Base-by-base conservation (phyloP, 1,140 invertebrate genomes). In the Grapholita molesta region DNA sequence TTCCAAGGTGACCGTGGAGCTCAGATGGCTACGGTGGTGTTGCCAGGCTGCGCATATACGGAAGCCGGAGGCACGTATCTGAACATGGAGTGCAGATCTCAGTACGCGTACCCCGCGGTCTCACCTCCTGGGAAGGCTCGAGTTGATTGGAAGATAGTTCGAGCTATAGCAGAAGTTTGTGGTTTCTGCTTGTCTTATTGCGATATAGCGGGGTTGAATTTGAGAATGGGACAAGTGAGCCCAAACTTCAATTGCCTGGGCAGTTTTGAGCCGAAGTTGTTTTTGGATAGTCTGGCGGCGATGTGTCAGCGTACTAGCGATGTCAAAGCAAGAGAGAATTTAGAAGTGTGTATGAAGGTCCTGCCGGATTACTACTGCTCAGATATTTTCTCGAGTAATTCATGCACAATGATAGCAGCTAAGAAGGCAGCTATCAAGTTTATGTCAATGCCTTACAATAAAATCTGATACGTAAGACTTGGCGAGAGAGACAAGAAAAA, bases 11-110 rank as follows among this genome's bases (percentile, higher is more conserved):
- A 97, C 82, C 84, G 80, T 35, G 95, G 96, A 61, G 94, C 96
- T 12, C 91, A 94, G 74, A 92, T 94, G 67, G 95, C 96, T n/a
- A 94, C 96, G 84, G 89, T 95, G 15, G 90, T 97, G 72, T 85
- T 97, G n/a, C 96, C 96, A 28, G 96, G 95, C 32, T 93, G 95
- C 57, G 95, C 96, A 1, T 97, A 96, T 84, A 96, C 96, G 0
- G 96, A 97, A 84, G 66, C 80, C 25, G 86, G 86, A 1, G 89
- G 88, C 11, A 68, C 77, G 4, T 91, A 76, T 69, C 38, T 91
- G 66, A 91, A 90, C 70, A 88, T 90, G 86, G 89, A 91, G 66
- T 72, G 85, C 67, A 74, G 89, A 12, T 68, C 83, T 35, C 89
- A 91, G 69, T 78, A 71, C n/a, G 88, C 89, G 0, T 32, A 82